Evolutionary conservation across 2,888 invertebrate species (phyloP).

Genomic region (Philonicus albiceps): DNA sequence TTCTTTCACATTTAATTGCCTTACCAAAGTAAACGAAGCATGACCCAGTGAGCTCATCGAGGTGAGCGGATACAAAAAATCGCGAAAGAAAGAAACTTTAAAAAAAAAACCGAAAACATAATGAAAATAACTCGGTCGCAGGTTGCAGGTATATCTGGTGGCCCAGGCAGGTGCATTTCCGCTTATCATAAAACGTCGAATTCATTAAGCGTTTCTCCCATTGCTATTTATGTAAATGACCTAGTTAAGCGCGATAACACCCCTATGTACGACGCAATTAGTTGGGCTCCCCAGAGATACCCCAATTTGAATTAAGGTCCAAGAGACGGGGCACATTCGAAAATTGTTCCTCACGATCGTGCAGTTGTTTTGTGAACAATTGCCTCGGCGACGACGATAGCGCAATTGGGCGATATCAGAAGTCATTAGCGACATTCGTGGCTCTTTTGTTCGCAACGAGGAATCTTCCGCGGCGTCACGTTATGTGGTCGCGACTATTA

Average conservation of each 20-base stretch:
- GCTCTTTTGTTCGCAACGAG: neutral
- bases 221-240: neutral
- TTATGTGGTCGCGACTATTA: neutral
- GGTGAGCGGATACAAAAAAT: neutral
- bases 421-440: neutral
- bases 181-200: slow-evolving; percentile 12
- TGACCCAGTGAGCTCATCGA: slow-evolving; percentile 30
- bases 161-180: slow-evolving; percentile 31
- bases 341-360: neutral
- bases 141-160: neutral
- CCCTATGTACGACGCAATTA: neutral
- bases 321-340: neutral
- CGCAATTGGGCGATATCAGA: neutral
- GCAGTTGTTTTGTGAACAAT: neutral
- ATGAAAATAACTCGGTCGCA: neutral
- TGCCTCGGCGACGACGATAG: neutral
- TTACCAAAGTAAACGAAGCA: slow-evolving; percentile 27
- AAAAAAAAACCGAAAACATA: neutral
- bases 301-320: neutral
- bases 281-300: neutral
- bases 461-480: neutral
- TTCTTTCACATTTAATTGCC: slow-evolving; percentile 33
- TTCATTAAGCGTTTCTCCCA: neutral
- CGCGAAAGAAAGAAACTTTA: neutral
- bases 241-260: neutral